Evolutionary conservation across 2,888 invertebrate genomes (phyloP), one percentile per base, ranked within the genome.

Genomic region (Slavum lentiscoides): DNA sequence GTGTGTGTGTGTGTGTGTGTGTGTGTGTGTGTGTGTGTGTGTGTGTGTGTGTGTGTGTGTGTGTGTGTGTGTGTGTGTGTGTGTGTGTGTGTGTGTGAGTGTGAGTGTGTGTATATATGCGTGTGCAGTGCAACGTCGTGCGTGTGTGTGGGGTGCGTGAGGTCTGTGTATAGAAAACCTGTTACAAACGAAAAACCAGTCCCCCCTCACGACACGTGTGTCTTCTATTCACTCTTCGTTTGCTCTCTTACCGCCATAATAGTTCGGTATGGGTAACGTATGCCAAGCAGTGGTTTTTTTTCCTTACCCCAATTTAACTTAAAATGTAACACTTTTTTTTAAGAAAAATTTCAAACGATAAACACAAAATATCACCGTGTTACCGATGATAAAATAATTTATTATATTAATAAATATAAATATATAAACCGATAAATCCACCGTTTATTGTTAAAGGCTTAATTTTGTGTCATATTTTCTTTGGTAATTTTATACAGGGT

Each of bases 141-240:
- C 4, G 21, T n/a, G n/a, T 37, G 58, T 8, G 21, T 55, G 55
- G 30, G 59, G 49, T 64, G 55, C 39, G 62, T 58, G 64, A 64
- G 37, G 62, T 80, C 72, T 72, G 23, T 70, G 62, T 72, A 19
- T 70, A 64, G 64, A 66, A 80, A 80, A 80, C 80, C 80, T 72
- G 80, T 80, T 80, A 80, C 72, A 43, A 64, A 80, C 80, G 23
- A 66, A 80, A 80, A 80, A 80, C 80, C 72, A 64, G 70, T 80
- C 55, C 53, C 30, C 59, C 53, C 5, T 9, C 17, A 15, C 30
- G 30, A 30, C 30, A 15, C 17, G 69, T 76, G 62, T 62, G 77
- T 77, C 77, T 30, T 4, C 30, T 30, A 4, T 80, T 55, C 62
- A 61, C 70, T 62, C 55, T 62, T 55, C 64, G 64, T 8, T 70